A percentile compares a stretch with the other conserved stretches of the same genome.
These are phyloP conservation scores for Agonopterix arenella DNA, from an alignment of 2,888 invertebrate species.

Conservation along the genomic window DNA sequence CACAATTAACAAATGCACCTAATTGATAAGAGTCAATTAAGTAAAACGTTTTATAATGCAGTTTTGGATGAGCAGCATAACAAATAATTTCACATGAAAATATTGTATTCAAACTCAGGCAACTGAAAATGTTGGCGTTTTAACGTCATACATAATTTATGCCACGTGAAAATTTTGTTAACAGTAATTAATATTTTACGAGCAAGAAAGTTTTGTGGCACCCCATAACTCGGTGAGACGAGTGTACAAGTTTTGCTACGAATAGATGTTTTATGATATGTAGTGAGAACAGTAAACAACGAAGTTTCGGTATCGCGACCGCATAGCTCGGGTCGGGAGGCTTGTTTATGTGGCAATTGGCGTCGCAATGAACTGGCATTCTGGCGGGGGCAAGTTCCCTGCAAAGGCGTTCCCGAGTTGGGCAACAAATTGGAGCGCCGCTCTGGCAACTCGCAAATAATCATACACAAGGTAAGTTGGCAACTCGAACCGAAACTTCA, in stretches of 20 bases:
- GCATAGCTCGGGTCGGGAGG: constrained; percentile 42
- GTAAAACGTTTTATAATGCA: too few relatives aligned
- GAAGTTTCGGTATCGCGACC: constrained; percentile 52
- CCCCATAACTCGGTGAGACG: constrained; percentile 26
- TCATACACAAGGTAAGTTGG: constrained; percentile 59
- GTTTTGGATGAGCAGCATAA: too few relatives aligned
- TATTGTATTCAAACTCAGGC: too few relatives aligned
- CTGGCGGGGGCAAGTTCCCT: constrained; percentile 46
- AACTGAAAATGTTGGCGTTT: too few relatives aligned
- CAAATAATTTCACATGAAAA: too few relatives aligned
- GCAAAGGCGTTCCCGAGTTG: constrained; percentile 52
- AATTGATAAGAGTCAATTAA: too few relatives aligned
- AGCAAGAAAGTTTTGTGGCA: constrained; percentile 23
- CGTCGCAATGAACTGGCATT: constrained; percentile 53
- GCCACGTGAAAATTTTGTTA: not conserved
- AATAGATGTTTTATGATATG: constrained; percentile 37
- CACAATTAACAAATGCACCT: too few relatives aligned
- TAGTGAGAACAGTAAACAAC: constrained; percentile 48
- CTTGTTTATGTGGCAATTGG: constrained; percentile 70
- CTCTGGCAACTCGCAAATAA: constrained; percentile 57
- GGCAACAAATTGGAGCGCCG: constrained; percentile 61
- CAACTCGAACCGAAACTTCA: constrained; percentile 40
- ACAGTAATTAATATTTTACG: constrained; percentile 23
- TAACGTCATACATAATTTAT: too few relatives aligned
- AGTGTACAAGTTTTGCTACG: constrained; percentile 26